Percentiles rank a stretch among this genome's conserved stretches.
phyloP scores from a whole-genome alignment of 2,888 invertebrate genomes.

The Spilarctia lutea region DNA sequence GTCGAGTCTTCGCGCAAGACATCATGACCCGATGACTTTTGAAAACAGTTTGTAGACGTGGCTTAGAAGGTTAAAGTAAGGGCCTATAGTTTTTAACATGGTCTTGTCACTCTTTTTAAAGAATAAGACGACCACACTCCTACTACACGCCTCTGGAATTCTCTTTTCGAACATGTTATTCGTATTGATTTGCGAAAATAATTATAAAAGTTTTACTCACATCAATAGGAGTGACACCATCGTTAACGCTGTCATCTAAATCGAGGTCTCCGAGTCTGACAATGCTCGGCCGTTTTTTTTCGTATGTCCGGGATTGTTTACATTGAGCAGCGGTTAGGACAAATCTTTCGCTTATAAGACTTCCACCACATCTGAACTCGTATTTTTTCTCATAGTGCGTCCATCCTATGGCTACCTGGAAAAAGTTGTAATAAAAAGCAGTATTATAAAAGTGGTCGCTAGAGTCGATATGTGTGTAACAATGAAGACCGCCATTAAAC shows the following conservation, averaged over 20 bases:
- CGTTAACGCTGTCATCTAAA: slow-evolving; percentile 73
- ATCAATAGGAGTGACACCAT: slow-evolving; percentile 80
- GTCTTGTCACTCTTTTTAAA: too few species aligned
- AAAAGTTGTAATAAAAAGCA: background rate
- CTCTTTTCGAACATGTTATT: background rate
- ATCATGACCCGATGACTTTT: too few species aligned
- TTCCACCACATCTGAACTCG: slow-evolving; percentile 88
- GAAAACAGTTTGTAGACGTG: too few species aligned
- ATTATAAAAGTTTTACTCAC: slow-evolving; percentile 52
- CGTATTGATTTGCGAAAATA: background rate
- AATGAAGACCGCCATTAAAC: too few species aligned
- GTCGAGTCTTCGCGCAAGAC: too few species aligned
- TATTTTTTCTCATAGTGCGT: slow-evolving; percentile 60
- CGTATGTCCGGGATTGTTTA: slow-evolving; percentile 42
- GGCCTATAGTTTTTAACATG: too few species aligned
- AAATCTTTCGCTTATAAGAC: slow-evolving; percentile 87
- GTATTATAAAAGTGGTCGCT: too few species aligned
- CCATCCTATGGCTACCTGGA: slow-evolving; percentile 75
- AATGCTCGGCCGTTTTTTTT: slow-evolving; percentile 72
- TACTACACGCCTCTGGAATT: too few species aligned
- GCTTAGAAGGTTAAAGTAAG: too few species aligned
- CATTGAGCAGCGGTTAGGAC: slow-evolving; percentile 68
- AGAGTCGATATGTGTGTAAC: too few species aligned
- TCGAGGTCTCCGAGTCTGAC: slow-evolving; percentile 88
- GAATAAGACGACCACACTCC: too few species aligned